phyloP scores from a whole-genome alignment of 2,113 vertebrate species.

The Callopanchax toddi region DNA sequence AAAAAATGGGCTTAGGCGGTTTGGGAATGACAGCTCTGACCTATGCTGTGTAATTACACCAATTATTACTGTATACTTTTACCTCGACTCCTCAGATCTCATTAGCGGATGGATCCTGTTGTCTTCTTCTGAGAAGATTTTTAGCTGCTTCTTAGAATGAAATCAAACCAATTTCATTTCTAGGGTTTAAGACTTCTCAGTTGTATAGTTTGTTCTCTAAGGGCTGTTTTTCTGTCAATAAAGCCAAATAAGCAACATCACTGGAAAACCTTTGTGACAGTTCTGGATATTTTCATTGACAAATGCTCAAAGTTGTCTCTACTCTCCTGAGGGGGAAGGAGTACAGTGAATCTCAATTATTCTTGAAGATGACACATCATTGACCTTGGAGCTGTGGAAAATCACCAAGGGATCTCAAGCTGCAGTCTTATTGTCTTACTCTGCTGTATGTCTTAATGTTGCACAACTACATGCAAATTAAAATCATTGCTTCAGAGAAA shows the following conservation, averaged over 20 bases:
- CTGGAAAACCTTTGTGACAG: slow-evolving; percentile 21
- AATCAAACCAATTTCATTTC: background rate
- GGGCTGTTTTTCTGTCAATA: slow-evolving; percentile 14
- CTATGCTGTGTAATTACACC: slow-evolving; percentile 55
- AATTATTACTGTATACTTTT: slow-evolving; percentile 51
- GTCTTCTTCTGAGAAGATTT: slow-evolving; percentile 1
- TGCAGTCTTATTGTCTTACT: slow-evolving; percentile 32
- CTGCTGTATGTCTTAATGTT: slow-evolving; percentile 12
- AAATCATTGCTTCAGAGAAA: background rate
- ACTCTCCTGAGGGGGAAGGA: slow-evolving; percentile 29
- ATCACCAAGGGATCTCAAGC: slow-evolving; percentile 29
- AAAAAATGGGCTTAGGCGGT: slow-evolving; percentile 27
- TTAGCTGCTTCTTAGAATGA: slow-evolving; percentile 1
- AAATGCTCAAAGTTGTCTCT: slow-evolving; percentile 35
- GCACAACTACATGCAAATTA: background rate
- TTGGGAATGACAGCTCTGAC: slow-evolving; percentile 49
- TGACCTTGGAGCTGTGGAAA: slow-evolving; percentile 61
- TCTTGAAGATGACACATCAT: slow-evolving; percentile 45
- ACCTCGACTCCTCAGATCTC: slow-evolving; percentile 21
- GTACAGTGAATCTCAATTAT: slow-evolving; percentile 36
- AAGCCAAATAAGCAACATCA: slow-evolving; percentile 30
- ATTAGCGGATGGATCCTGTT: slow-evolving; percentile 12
- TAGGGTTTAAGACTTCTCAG: background rate
- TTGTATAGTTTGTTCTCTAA: slow-evolving; percentile 21
- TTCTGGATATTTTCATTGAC: slow-evolving; percentile 50